Evolutionary conservation across 2,113 vertebrate species (phyloP).

Genomic region (Ailurus styani): DNA sequence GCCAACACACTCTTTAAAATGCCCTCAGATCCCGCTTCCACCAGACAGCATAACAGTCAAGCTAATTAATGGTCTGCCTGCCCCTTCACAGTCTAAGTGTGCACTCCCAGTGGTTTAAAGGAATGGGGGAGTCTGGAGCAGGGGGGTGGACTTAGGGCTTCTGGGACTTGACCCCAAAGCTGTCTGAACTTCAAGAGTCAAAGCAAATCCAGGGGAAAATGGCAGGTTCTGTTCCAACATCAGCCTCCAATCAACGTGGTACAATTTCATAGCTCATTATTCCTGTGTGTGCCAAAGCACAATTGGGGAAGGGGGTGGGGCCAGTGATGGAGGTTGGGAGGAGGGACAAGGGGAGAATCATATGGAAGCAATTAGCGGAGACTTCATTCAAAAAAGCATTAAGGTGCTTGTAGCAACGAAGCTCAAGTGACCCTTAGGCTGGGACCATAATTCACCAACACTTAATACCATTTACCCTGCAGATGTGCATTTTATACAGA

Average conservation of each 20-base stretch:
- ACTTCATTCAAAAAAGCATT: constrained; percentile 81
- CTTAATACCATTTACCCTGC: constrained; percentile 79
- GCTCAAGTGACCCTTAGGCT: constrained; percentile 79
- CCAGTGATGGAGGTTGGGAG: not conserved
- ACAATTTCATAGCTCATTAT: constrained; percentile 55
- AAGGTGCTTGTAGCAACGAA: constrained; percentile 82
- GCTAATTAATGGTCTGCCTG: constrained; percentile 61
- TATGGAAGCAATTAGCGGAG: constrained; percentile 83
- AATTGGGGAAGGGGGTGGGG: not conserved
- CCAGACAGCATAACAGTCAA: constrained; percentile 29
- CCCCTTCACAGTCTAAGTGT: not conserved
- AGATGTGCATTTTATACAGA: constrained; percentile 82
- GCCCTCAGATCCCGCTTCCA: not conserved
- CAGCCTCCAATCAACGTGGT: constrained; percentile 3
- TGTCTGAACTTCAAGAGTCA: constrained; percentile 62
- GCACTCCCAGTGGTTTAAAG: constrained; percentile 58
- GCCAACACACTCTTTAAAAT: constrained; percentile 50
- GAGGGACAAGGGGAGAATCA: constrained; percentile 57
- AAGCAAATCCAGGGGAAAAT: constrained; percentile 38
- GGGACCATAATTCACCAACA: constrained; percentile 84
- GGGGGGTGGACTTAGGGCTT: not conserved
- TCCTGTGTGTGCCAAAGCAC: not conserved
- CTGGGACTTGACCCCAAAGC: constrained; percentile 55
- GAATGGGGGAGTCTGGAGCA: constrained; percentile 10
- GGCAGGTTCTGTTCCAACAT: not conserved